Percentiles rank a stretch among this genome's conserved stretches.
These are phyloP conservation scores for Melipona quadrifasciata DNA, from an alignment of 1,140 invertebrate species.

Conservation along the genomic window DNA sequence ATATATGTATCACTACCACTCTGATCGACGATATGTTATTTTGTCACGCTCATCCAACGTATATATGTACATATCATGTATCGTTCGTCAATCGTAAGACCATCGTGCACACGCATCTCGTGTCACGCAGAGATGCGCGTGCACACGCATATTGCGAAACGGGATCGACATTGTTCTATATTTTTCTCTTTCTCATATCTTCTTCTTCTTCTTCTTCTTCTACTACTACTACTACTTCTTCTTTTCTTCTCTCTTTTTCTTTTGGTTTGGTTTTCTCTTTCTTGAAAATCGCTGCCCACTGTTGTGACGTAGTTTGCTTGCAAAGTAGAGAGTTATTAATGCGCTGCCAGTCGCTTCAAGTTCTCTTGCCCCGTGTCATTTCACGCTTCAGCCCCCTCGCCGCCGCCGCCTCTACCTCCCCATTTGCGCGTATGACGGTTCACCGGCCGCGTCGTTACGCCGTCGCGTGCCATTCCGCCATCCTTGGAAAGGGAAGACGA, in stretches of 20 bases:
- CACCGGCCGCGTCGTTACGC: slow-evolving; percentile 2
- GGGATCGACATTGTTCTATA: slow-evolving; percentile 10
- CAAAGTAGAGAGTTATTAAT: slow-evolving; percentile 58
- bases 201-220: neutral
- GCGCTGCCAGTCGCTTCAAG: slow-evolving; percentile 63
- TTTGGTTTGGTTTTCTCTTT: neutral
- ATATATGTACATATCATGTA: slow-evolving; percentile 38
- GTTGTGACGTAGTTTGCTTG: slow-evolving; percentile 66
- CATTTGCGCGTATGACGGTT: neutral
- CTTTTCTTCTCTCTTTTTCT: neutral
- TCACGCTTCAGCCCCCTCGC: slow-evolving; percentile 49
- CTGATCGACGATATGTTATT: slow-evolving; percentile 42
- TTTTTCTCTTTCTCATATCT: neutral
- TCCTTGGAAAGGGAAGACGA: slow-evolving; percentile 23
- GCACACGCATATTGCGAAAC: slow-evolving; percentile 25
- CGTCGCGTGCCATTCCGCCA: neutral
- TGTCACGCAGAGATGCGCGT: slow-evolving; percentile 5
- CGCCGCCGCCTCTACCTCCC: neutral
- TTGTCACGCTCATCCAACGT: slow-evolving; percentile 20
- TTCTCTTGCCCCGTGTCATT: slow-evolving; percentile 45
- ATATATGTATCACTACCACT: slow-evolving; percentile 41
- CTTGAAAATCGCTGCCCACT: slow-evolving; percentile 52
- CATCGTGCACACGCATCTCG: slow-evolving; percentile 30
- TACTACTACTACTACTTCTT: no score
- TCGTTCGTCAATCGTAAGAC: neutral